Base-by-base conservation (phyloP, 2,888 invertebrate genomes). In the Meganola albula region DNA sequence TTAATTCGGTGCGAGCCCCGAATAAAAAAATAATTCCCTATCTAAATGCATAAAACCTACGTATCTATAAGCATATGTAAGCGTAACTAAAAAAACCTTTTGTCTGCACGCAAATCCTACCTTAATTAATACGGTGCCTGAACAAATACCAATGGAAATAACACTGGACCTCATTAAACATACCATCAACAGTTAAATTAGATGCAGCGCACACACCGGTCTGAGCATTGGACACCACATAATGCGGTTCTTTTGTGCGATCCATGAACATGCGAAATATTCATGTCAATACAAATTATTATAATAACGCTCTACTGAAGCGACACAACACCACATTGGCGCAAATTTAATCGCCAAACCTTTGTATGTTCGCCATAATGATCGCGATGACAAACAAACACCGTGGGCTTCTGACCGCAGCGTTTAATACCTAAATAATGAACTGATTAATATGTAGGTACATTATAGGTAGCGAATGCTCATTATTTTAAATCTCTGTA, bases 221-320 rank as follows among this genome's bases (percentile, higher is more conserved):
- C 22, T 28, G 21, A 27, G 28, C 32, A 40, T 31, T 42, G 27
- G 34, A 45, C 46, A 46, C 47, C 50, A 29, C 34, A 21, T 32
- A 12, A 20, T 56, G 56, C 48, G 61, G 56, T 62, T 48, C 40
- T 46, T 57, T 63, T 58, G 55, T 41, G 31, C 10, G 23, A 22
- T 23, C 4, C 24, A 37, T 31, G 37, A 27, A 10, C 21, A 29
- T 11, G 35, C 32, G 26, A 21, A 22, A 29, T 29, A 32, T 31
- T 23, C 34, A 12, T 24, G 20, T 34, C 36, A 37, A 35, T 38
- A 34, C 31, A 44, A 24, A 46, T 42, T 40, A 48, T 35, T 30
- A 33, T 41, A 35, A 38, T 30, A 34, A 22, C 18, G 32, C 16
- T 37, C 32, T 33, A 34, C 21, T 43, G 27, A 28, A 24, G n/a